Evolutionary conservation across 2,888 invertebrate genomes (phyloP).

Genomic region (Cryptocheilus praepositus): DNA sequence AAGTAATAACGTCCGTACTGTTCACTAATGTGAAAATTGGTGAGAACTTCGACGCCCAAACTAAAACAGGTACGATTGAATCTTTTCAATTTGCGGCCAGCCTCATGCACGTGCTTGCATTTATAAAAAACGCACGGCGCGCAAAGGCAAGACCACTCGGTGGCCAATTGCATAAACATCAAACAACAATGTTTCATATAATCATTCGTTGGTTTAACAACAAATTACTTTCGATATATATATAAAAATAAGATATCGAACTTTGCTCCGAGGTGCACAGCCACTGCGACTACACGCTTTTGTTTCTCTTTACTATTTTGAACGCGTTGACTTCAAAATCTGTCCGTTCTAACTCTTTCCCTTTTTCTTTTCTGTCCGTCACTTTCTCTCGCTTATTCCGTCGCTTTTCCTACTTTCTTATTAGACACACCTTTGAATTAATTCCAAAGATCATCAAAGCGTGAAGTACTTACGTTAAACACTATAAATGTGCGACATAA

Average conservation of each 20-base stretch:
- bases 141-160: constrained; percentile 65
- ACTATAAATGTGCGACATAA: constrained; percentile 46
- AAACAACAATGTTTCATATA: constrained; percentile 66
- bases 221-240: constrained; percentile 67
- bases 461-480: constrained; percentile 36
- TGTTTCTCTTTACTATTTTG: constrained; percentile 2
- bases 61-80: constrained; percentile 66
- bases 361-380: neutral
- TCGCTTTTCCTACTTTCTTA: neutral
- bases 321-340: neutral
- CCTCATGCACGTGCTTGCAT: constrained; percentile 53
- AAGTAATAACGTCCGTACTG: constrained; percentile 48
- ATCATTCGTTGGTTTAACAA: constrained; percentile 69
- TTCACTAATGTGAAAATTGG: constrained; percentile 56
- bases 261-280: constrained; percentile 73
- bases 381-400: neutral
- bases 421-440: constrained; percentile 23
- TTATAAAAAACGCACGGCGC: constrained; percentile 34
- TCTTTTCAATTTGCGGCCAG: constrained; percentile 55
- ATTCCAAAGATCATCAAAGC: constrained; percentile 40
- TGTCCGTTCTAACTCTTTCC: constrained; percentile 6
- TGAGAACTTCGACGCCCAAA: constrained; percentile 57
- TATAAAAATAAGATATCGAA: constrained; percentile 74
- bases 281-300: constrained; percentile 71
- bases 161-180: constrained; percentile 72